phyloP scores from a whole-genome alignment of 2,113 vertebrate genomes.

The Pseudolaguvia tuberculata region DNA sequence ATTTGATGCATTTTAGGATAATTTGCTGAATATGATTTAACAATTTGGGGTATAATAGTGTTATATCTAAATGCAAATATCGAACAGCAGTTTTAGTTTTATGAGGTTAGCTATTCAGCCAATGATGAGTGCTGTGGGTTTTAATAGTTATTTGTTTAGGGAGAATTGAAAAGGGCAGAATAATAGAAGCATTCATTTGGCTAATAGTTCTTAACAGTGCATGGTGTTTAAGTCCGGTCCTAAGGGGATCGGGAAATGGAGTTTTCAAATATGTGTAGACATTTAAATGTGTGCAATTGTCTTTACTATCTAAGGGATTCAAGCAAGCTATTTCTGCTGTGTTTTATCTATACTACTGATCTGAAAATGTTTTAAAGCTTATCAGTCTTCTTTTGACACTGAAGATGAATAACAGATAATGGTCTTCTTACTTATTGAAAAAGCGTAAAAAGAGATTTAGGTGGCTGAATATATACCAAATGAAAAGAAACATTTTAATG shows the following conservation, averaged over 20 bases:
- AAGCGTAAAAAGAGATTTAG: neutral
- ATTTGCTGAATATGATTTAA: neutral
- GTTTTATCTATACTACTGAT: neutral
- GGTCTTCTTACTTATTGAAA: neutral
- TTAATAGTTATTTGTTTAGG: neutral
- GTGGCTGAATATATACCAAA: neutral
- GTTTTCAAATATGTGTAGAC: neutral
- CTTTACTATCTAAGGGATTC: neutral
- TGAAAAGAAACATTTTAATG: no score
- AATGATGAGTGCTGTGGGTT: neutral
- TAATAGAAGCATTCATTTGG: constrained; percentile 7
- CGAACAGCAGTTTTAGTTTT: neutral
- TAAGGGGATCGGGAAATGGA: neutral
- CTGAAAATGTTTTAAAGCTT: neutral
- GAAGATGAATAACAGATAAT: neutral
- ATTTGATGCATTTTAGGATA: neutral
- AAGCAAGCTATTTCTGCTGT: neutral
- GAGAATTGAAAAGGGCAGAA: neutral
- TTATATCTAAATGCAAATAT: neutral
- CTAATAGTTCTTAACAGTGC: neutral
- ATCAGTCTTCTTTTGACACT: neutral
- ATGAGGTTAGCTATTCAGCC: neutral
- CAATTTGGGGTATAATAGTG: neutral
- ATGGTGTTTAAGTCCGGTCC: neutral
- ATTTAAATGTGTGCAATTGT: neutral